These are phyloP conservation scores for Aplidium turbinatum DNA, from an alignment of 23 tunicate species.

Conservation along the genomic window DNA sequence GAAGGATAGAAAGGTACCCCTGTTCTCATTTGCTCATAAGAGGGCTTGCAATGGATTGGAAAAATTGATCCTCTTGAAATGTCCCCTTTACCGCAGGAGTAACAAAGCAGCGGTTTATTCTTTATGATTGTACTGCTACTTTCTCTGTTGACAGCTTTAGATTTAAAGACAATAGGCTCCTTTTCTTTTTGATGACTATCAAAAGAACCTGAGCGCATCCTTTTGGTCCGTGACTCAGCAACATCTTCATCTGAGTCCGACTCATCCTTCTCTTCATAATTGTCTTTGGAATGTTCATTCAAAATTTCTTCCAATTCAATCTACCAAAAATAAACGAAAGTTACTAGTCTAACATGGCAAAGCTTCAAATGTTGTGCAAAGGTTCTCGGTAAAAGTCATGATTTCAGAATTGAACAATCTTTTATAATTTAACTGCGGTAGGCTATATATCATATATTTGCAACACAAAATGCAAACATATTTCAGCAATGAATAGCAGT, in stretches of 20 bases:
- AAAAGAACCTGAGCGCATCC: background rate
- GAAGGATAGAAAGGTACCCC: slow-evolving; percentile 70
- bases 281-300: slow-evolving; percentile 76
- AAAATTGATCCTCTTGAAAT: slow-evolving; percentile 2
- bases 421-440: too few species aligned
- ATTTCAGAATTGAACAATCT: too few species aligned
- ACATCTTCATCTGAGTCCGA: slow-evolving; percentile 38
- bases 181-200: background rate
- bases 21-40: slow-evolving; percentile 64
- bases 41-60: slow-evolving; percentile 58
- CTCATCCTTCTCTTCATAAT: slow-evolving; percentile 33
- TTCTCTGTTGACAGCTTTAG: background rate
- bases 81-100: slow-evolving; percentile 55
- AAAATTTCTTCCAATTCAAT: slow-evolving; percentile 90
- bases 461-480: too few species aligned
- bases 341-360: too few species aligned
- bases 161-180: background rate
- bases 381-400: too few species aligned
- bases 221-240: background rate
- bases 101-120: slow-evolving; percentile 21
- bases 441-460: too few species aligned
- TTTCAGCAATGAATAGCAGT: too few species aligned
- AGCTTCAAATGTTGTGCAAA: too few species aligned
- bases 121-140: background rate
- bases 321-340: slow-evolving; percentile 22